These are phyloP conservation scores for Cirrhinus mrigala DNA, from an alignment of 2,797 vertebrate species.

Conservation along the genomic window DNA sequence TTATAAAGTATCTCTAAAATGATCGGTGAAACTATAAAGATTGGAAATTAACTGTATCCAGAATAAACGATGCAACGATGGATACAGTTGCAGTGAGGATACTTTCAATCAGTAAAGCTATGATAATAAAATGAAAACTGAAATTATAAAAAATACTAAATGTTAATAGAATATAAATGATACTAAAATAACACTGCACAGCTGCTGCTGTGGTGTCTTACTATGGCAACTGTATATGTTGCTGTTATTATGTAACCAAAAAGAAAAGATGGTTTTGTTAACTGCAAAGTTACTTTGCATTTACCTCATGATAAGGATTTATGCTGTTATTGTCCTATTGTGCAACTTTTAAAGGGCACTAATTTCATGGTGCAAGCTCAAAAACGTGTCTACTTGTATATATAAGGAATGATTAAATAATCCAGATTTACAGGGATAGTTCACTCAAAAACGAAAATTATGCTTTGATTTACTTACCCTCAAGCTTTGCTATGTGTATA, in stretches of 20 bases:
- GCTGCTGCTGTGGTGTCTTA: neutral
- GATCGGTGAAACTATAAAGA: neutral
- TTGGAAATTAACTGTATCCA: neutral
- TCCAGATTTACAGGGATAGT: neutral
- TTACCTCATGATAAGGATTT: neutral
- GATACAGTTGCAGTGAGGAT: neutral
- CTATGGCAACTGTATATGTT: neutral
- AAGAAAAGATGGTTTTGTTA: neutral
- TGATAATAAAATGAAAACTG: neutral
- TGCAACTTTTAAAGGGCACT: neutral
- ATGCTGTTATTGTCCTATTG: neutral
- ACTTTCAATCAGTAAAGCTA: neutral
- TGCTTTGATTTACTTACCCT: no score
- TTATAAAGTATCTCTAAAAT: neutral
- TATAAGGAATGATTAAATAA: neutral
- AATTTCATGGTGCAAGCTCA: neutral
- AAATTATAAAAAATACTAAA: neutral
- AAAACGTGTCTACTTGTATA: neutral
- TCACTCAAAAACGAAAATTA: no score
- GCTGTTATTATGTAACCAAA: neutral
- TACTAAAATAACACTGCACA: neutral
- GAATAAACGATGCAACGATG: neutral
- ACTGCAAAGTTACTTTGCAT: neutral
- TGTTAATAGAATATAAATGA: neutral
- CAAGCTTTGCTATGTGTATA: no score